Evolutionary conservation across 1,140 invertebrate species (phyloP).

Genomic region (Heliconius himera): DNA sequence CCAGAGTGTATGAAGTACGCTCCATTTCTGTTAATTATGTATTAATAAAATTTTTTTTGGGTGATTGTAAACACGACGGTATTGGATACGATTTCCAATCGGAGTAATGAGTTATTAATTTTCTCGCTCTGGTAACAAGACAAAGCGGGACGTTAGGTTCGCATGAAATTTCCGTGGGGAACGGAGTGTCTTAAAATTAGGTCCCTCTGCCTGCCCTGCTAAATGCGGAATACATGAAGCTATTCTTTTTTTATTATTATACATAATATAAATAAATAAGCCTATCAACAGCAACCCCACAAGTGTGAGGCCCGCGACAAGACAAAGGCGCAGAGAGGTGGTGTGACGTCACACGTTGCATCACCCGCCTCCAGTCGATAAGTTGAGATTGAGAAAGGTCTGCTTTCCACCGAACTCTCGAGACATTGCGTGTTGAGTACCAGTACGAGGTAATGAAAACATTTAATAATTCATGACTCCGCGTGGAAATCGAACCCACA

Average conservation of each 20-base stretch:
- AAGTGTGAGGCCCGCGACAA: background rate
- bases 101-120: too few species aligned
- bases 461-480: too few species aligned
- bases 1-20: background rate
- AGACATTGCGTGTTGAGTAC: too few species aligned
- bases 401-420: background rate
- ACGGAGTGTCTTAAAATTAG: background rate
- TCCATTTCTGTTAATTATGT: background rate
- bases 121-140: too few species aligned
- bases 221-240: background rate
- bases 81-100: too few species aligned
- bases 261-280: background rate
- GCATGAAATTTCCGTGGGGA: background rate
- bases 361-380: background rate
- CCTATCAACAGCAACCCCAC: background rate
- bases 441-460: too few species aligned
- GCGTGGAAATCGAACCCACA: too few species aligned
- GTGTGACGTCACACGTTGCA: constrained; percentile 25
- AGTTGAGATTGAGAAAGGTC: constrained; percentile 12
- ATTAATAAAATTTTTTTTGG: background rate
- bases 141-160: too few species aligned
- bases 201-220: background rate
- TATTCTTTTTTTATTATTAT: too few species aligned
- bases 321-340: constrained; percentile 20
- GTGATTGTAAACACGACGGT: too few species aligned